Conservation (phyloP, 2,888 invertebrate species). For the Drosophila bunnanda region DNA sequence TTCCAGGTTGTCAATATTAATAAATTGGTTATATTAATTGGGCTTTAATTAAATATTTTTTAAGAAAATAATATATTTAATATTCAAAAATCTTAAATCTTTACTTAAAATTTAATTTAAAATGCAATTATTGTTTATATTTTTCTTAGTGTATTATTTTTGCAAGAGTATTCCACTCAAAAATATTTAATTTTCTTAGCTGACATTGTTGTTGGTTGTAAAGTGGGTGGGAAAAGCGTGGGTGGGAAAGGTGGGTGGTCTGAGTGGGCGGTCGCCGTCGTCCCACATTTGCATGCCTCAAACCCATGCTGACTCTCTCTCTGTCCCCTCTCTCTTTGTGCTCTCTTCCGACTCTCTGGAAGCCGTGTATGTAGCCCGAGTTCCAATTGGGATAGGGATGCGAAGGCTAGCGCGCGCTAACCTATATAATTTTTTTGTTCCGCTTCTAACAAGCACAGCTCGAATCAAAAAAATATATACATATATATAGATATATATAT, state of each 20-base stretch:
- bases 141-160: constrained; percentile 1
- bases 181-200: constrained; percentile 29
- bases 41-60: too few species aligned
- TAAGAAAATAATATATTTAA: too few species aligned
- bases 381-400: constrained; percentile 55
- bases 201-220: constrained; percentile 39
- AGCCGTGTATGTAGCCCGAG: constrained; percentile 30
- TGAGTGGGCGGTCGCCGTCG: constrained; percentile 44
- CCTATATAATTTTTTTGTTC: constrained; percentile 70
- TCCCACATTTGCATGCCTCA: constrained; percentile 64
- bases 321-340: not conserved
- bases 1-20: too few species aligned
- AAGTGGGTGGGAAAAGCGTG: constrained; percentile 17
- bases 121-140: not conserved
- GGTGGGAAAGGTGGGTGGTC: constrained; percentile 22
- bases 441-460: constrained; percentile 36
- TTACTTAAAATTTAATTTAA: not conserved
- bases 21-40: too few species aligned
- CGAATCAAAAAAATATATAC: constrained; percentile 18
- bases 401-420: constrained; percentile 60
- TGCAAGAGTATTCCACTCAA: constrained; percentile 2
- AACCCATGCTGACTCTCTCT: constrained; percentile 5
- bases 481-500: not conserved
- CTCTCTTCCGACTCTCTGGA: constrained; percentile 11
- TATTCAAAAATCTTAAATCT: not conserved